Percentiles rank a stretch among this genome's conserved stretches.
These are phyloP conservation scores for Nothoprocta pentlandii DNA, from an alignment of 2,113 vertebrate species.

Conservation along the genomic window DNA sequence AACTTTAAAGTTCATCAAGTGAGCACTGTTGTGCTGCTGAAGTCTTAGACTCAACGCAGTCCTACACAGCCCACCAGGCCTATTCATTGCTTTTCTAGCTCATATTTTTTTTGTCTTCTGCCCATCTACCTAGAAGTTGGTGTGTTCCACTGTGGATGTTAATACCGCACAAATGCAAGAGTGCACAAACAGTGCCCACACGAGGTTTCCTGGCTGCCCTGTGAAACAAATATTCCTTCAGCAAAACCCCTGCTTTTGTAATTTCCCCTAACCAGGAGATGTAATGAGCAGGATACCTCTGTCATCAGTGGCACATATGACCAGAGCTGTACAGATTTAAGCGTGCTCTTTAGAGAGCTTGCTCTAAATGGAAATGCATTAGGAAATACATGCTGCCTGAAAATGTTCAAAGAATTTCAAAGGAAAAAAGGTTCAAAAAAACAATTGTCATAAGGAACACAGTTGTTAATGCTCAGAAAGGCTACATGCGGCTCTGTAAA, in stretches of 20 bases:
- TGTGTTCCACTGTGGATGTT: neutral
- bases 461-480: neutral
- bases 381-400: neutral
- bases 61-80: neutral
- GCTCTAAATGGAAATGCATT: neutral
- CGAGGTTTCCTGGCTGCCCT: accelerated
- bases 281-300: neutral
- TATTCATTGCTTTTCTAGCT: neutral
- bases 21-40: neutral
- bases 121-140: neutral
- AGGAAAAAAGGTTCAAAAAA: neutral
- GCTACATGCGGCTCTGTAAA: accelerated
- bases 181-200: neutral
- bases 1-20: neutral
- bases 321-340: neutral
- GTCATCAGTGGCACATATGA: neutral
- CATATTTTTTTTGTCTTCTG: neutral
- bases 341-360: neutral
- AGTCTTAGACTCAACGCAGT: neutral
- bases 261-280: neutral
- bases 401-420: neutral
- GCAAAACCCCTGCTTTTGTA: neutral
- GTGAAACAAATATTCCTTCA: neutral
- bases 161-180: neutral
- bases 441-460: too few relatives aligned